A percentile compares a stretch with the other conserved stretches of the same genome.
These are phyloP conservation scores for Argyresthia albistria DNA, from an alignment of 2,888 invertebrate species.

Conservation along the genomic window DNA sequence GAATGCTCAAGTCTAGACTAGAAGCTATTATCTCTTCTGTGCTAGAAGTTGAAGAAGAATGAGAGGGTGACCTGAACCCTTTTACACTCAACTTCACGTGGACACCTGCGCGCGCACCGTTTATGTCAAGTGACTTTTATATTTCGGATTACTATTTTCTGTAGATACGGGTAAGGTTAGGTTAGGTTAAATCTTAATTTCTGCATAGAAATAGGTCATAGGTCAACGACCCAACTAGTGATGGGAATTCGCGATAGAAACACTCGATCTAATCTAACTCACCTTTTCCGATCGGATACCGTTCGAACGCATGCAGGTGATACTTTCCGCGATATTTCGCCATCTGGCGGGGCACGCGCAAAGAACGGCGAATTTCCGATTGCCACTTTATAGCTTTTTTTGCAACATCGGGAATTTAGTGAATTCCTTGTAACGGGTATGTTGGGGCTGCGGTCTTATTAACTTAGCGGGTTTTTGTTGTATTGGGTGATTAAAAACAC, in stretches of 20 bases:
- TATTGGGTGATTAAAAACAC: not conserved
- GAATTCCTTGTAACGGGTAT: slow-evolving; percentile 3
- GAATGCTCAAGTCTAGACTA: no score
- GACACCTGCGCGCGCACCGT: no score
- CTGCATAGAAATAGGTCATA: slow-evolving; percentile 12
- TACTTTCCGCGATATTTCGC: slow-evolving; percentile 29
- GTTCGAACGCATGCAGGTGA: slow-evolving; percentile 38
- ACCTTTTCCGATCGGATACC: slow-evolving; percentile 1
- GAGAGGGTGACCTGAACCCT: no score
- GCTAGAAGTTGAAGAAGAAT: no score
- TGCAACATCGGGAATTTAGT: slow-evolving; percentile 12
- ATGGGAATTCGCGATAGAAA: slow-evolving; percentile 45
- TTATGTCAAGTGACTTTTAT: no score
- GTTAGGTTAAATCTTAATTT: no score
- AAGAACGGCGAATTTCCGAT: slow-evolving; percentile 25
- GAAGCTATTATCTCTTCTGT: no score
- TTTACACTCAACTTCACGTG: no score
- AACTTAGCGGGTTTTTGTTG: not conserved
- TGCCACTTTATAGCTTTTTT: slow-evolving; percentile 15
- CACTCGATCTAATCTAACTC: slow-evolving; percentile 9
- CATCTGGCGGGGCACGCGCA: slow-evolving; percentile 58
- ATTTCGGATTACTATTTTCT: no score
- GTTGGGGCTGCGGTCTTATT: not conserved
- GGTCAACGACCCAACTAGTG: slow-evolving; percentile 46
- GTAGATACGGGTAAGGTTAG: no score